Percentiles rank a stretch among this genome's conserved stretches.
These are phyloP conservation scores for Bos indicus DNA, from an alignment of 2,113 vertebrate species.

Conservation along the genomic window DNA sequence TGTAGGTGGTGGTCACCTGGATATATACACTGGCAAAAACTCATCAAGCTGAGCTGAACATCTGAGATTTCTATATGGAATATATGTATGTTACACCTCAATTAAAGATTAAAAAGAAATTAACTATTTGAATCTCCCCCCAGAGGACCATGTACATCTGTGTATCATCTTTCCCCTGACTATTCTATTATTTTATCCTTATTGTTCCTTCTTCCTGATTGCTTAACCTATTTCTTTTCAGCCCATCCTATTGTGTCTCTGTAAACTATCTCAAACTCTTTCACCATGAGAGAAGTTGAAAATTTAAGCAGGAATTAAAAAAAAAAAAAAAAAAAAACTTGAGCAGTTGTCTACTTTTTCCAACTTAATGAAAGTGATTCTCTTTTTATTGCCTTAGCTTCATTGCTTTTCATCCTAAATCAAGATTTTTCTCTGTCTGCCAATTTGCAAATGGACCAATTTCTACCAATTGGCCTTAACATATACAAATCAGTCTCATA, in stretches of 20 bases:
- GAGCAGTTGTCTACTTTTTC: neutral
- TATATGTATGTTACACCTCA: too few species aligned
- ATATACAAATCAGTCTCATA: conserved; percentile 59
- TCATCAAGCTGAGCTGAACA: too few species aligned
- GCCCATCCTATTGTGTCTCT: rapidly evolving
- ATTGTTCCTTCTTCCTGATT: neutral
- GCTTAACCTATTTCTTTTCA: neutral
- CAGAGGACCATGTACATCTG: rapidly evolving
- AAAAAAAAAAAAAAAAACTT: neutral
- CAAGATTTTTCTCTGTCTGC: conserved; percentile 46
- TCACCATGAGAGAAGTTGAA: neutral
- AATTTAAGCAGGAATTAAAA: neutral
- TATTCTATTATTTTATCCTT: neutral
- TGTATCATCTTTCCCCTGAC: neutral
- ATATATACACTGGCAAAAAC: neutral
- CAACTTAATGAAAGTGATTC: neutral
- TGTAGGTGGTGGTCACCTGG: rapidly evolving
- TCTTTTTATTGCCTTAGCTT: conserved; percentile 9
- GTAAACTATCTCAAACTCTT: neutral
- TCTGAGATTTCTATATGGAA: neutral
- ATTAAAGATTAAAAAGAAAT: neutral
- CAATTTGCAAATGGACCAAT: conserved; percentile 50
- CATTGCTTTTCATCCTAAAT: conserved; percentile 16
- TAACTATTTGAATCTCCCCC: neutral
- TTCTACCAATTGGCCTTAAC: conserved; percentile 68